Evolutionary conservation across 2,888 invertebrate genomes (phyloP).

Genomic region (Macrosiphum euphorbiae): DNA sequence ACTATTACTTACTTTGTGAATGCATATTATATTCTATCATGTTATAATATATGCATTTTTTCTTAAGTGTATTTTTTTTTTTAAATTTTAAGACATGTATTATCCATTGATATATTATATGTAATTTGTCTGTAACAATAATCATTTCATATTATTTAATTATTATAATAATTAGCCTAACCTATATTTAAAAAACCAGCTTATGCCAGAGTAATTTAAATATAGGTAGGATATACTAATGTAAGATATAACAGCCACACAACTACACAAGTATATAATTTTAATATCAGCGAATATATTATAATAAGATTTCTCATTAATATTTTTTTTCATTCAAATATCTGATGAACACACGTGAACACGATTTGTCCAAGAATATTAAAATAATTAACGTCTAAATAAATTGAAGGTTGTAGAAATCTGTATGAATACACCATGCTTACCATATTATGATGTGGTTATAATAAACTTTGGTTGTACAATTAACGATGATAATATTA

Average conservation of each 20-base stretch:
- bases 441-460: background rate
- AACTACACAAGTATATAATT: background rate
- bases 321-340: background rate
- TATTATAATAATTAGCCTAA: too few species aligned
- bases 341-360: background rate
- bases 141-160: background rate
- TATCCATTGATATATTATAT: too few species aligned
- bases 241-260: too few species aligned
- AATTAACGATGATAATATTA: background rate
- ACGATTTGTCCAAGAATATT: background rate
- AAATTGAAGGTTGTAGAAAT: background rate
- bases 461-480: background rate
- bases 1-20: too few species aligned
- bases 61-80: too few species aligned
- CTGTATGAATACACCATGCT: background rate
- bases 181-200: too few species aligned
- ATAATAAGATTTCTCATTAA: background rate
- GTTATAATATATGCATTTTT: too few species aligned
- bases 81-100: too few species aligned
- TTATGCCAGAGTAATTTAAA: too few species aligned
- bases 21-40: too few species aligned
- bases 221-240: too few species aligned
- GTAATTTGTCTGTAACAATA: too few species aligned
- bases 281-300: background rate
- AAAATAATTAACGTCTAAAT: background rate